phyloP scores from a whole-genome alignment of 2,113 vertebrate species.

The Callaeas wilsoni region DNA sequence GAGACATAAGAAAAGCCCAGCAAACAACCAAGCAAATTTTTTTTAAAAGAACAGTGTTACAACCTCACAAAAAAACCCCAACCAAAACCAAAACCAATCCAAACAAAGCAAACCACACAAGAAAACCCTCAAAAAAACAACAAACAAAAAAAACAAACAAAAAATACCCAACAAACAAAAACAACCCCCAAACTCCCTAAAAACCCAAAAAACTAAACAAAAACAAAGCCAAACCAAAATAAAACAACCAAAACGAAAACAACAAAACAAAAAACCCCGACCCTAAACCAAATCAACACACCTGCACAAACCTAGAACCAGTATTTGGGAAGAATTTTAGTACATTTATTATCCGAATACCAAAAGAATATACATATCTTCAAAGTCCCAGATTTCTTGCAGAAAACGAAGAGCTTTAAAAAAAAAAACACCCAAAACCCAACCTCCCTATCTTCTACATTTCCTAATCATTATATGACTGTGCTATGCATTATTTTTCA shows the following conservation, averaged over 20 bases:
- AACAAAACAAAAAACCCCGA: not conserved
- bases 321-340: not conserved
- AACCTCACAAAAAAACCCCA: fast-evolving
- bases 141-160: too few species aligned
- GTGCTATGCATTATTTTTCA: not conserved
- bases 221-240: not conserved
- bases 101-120: not conserved
- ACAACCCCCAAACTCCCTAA: too few species aligned
- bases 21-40: not conserved
- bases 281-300: not conserved
- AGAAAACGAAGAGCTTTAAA: not conserved
- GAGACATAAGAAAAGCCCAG: not conserved
- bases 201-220: too few species aligned
- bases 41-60: not conserved
- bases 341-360: not conserved
- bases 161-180: not conserved
- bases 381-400: not conserved
- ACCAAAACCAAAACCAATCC: not conserved
- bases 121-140: too few species aligned
- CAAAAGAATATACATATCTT: not conserved
- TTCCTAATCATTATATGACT: not conserved
- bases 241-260: not conserved
- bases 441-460: not conserved
- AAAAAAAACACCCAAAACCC: not conserved
- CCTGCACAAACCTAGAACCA: not conserved